Percentiles rank a stretch among this genome's conserved stretches.
phyloP scores from a whole-genome alignment of 2,113 vertebrate species.

The Rattus rattus region DNA sequence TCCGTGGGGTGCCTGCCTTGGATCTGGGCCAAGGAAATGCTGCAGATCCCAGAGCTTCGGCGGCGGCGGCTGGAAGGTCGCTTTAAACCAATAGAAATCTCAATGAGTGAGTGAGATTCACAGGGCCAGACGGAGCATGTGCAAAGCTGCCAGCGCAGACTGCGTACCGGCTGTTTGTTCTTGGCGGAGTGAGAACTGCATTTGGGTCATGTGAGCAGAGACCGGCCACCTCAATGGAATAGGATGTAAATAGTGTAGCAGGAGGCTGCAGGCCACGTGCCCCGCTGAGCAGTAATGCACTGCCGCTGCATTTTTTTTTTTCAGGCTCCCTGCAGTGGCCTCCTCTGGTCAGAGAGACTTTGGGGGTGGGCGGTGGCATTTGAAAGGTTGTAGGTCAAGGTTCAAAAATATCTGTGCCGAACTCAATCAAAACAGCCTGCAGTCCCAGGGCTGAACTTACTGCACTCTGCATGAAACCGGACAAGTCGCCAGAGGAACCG shows the following conservation, averaged over 20 bases:
- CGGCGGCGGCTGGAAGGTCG: slow-evolving; percentile 51
- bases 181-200: slow-evolving; percentile 41
- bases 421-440: slow-evolving; percentile 36
- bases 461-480: background rate
- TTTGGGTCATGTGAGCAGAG: slow-evolving; percentile 41
- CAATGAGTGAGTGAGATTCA: slow-evolving; percentile 81
- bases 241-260: slow-evolving; percentile 36
- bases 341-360: background rate
- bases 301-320: background rate
- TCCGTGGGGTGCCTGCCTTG: background rate
- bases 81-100: slow-evolving; percentile 79
- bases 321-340: background rate
- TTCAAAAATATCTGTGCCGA: background rate
- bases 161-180: slow-evolving; percentile 18
- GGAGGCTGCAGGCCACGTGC: slow-evolving; percentile 60
- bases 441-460: background rate
- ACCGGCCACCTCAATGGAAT: background rate
- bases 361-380: background rate
- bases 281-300: background rate
- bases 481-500: background rate
- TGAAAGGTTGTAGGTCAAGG: slow-evolving; percentile 11
- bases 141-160: slow-evolving; percentile 82
- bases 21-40: slow-evolving; percentile 52
- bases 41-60: slow-evolving; percentile 72
- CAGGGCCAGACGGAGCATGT: slow-evolving; percentile 88